phyloP scores from a whole-genome alignment of 2,113 vertebrate species.

The Perognathus longimembris region DNA sequence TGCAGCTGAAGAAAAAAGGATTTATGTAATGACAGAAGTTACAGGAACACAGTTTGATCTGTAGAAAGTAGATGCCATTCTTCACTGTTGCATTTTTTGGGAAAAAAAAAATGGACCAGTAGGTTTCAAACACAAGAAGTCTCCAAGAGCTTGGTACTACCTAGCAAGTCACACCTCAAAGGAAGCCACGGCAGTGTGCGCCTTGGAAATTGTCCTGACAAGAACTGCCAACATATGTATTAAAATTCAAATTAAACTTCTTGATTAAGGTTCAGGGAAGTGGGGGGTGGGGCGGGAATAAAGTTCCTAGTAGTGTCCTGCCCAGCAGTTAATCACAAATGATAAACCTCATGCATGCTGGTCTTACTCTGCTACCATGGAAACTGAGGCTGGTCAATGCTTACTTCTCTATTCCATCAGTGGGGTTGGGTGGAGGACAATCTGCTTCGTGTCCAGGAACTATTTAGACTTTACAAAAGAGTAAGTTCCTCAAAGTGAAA shows the following conservation, averaged over 20 bases:
- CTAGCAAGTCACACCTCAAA: neutral
- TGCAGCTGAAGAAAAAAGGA: neutral
- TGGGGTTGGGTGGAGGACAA: too few relatives aligned
- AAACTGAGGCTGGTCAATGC: neutral
- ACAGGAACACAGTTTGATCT: neutral
- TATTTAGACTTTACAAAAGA: slow-evolving; percentile 33
- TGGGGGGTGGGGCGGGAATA: too few relatives aligned
- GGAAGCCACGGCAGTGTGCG: neutral
- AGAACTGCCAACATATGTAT: neutral
- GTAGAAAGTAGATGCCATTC: neutral
- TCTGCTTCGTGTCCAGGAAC: slow-evolving; percentile 10
- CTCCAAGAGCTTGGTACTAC: neutral
- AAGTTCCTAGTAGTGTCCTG: neutral
- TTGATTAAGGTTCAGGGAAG: neutral
- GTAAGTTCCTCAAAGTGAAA: slow-evolving; percentile 57
- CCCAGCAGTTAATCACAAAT: neutral
- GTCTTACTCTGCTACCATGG: neutral
- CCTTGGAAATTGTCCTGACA: neutral
- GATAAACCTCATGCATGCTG: neutral
- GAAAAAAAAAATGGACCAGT: neutral
- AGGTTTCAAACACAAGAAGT: neutral
- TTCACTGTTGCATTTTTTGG: neutral
- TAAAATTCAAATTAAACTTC: neutral
- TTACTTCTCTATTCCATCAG: neutral
- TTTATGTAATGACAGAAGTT: neutral